phyloP scores from a whole-genome alignment of 1,140 invertebrate genomes.

The Chlorops oryzae region DNA sequence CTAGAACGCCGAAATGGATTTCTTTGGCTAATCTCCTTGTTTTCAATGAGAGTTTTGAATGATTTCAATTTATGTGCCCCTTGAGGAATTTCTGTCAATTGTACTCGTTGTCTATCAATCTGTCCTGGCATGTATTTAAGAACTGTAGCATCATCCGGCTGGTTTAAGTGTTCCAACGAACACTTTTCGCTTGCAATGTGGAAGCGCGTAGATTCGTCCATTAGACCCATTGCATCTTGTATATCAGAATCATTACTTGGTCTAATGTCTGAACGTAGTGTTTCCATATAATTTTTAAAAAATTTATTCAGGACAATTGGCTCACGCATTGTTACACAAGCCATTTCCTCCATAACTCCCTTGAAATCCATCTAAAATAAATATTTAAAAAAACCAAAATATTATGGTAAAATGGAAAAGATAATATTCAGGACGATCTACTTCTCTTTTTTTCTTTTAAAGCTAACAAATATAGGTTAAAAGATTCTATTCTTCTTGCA shows the following conservation, averaged over 20 bases:
- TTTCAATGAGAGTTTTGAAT: not conserved
- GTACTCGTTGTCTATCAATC: constrained; percentile 1
- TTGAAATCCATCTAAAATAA: no score
- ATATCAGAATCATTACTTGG: constrained; percentile 5
- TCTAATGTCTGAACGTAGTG: not conserved
- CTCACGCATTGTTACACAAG: no score
- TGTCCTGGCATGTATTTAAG: constrained; percentile 9
- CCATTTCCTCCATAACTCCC: no score
- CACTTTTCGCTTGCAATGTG: not conserved
- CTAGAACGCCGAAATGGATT: constrained; percentile 12
- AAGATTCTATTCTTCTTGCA: no score
- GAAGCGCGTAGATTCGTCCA: constrained; percentile 1
- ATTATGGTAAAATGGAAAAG: no score
- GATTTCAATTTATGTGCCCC: constrained; percentile 10
- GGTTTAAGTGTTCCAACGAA: constrained; percentile 7
- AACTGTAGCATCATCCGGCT: constrained; percentile 6
- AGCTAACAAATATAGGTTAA: no score
- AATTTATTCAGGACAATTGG: constrained; percentile 4
- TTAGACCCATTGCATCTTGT: not conserved
- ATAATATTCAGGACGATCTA: no score
- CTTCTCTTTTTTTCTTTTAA: no score
- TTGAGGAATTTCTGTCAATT: not conserved
- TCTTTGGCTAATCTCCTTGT: not conserved
- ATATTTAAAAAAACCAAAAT: no score
- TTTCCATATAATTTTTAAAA: constrained; percentile 2